Evolutionary conservation across 35 echinoderm and acorn worm species (phyloP).

Genomic region (Eucidaris tribuloides): DNA sequence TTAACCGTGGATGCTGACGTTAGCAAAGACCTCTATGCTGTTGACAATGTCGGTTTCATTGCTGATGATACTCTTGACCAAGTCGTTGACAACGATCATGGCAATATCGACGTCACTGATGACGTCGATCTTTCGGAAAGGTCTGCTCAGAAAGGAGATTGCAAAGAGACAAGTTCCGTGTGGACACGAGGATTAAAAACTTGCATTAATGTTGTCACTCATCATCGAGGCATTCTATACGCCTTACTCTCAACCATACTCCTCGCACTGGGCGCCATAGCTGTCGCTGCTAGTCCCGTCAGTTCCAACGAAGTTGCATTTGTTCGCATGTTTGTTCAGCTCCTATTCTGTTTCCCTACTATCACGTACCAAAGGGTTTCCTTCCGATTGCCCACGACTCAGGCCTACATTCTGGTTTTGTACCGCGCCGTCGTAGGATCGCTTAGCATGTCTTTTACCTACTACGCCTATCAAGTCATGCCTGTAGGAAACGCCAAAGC

Average conservation of each 20-base stretch:
- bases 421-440: background rate
- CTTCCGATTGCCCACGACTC: background rate
- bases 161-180: no score
- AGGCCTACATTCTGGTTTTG: background rate
- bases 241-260: background rate
- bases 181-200: no score
- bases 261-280: background rate
- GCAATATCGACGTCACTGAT: no score
- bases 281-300: background rate
- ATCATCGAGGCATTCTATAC: background rate
- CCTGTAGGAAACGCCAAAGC: constrained; percentile 13
- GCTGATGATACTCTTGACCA: no score
- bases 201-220: no score
- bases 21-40: no score
- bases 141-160: no score
- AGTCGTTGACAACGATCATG: no score
- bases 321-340: background rate
- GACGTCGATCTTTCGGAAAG: no score
- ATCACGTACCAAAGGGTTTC: background rate
- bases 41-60: no score
- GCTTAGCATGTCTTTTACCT: background rate
- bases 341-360: background rate
- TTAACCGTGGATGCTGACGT: no score
- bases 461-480: constrained; percentile 11
- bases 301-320: background rate